These are phyloP conservation scores for Phrynocephalus versicolor DNA, from an alignment of 2,113 vertebrate species.

Conservation along the genomic window DNA sequence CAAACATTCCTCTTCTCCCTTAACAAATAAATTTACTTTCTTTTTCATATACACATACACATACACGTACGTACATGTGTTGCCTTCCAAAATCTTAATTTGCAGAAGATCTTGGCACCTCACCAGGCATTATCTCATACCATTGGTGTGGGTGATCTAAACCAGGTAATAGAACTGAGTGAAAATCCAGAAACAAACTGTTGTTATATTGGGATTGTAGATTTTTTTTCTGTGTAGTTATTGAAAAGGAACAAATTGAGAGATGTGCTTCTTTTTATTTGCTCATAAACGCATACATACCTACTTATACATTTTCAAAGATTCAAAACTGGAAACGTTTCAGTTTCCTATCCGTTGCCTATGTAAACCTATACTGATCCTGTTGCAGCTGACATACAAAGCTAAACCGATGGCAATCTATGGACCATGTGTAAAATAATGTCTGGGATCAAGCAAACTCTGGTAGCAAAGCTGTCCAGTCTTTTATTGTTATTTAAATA, in stretches of 20 bases:
- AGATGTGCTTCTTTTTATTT: neutral
- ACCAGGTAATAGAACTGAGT: neutral
- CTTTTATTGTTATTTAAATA: neutral
- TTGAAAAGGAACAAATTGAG: neutral
- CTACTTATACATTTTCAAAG: too few relatives aligned
- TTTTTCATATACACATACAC: conserved; percentile 1
- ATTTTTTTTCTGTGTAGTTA: neutral
- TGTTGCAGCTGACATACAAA: neutral
- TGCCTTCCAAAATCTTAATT: conserved; percentile 16
- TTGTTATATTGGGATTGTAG: neutral
- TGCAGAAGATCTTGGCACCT: neutral
- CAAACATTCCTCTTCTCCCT: neutral
- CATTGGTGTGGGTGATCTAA: conserved; percentile 11
- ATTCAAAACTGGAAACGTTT: too few relatives aligned
- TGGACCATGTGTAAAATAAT: neutral
- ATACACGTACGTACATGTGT: neutral
- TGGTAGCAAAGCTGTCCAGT: neutral
- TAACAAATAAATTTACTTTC: neutral
- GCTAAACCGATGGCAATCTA: neutral
- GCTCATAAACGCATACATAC: neutral
- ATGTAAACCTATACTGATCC: neutral
- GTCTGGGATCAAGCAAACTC: neutral
- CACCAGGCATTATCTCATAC: conserved; percentile 10
- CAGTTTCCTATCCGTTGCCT: too few relatives aligned
- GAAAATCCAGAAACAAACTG: conserved; percentile 27